A percentile compares a stretch with the other conserved stretches of the same genome.
phyloP scores from a whole-genome alignment of 2,113 vertebrate species.

The Peromyscus leucopus region DNA sequence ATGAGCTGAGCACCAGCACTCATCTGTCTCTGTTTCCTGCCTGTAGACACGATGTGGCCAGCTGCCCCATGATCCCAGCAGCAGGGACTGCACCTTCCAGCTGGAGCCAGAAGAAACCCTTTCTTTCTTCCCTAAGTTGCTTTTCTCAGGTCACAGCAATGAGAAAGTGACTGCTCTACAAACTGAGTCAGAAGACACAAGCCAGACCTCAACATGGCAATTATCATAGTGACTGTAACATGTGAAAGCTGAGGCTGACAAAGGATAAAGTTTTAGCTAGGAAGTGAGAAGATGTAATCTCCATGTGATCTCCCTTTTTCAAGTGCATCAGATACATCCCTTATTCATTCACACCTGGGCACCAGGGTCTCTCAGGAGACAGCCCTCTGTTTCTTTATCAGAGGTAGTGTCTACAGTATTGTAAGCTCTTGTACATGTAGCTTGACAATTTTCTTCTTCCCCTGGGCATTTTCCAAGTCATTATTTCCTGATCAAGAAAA shows the following conservation, averaged over 20 bases:
- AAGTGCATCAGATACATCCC: too few relatives aligned
- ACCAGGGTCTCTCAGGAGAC: background rate
- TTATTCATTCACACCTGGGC: background rate
- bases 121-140: background rate
- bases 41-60: too few relatives aligned
- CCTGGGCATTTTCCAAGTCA: slow-evolving; percentile 62
- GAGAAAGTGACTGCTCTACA: background rate
- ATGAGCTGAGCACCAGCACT: background rate
- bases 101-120: background rate
- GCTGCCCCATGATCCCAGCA: too few relatives aligned
- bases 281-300: background rate
- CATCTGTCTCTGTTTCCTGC: background rate
- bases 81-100: background rate
- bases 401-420: background rate
- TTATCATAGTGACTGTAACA: background rate
- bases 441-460: slow-evolving; percentile 38
- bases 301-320: background rate
- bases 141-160: background rate
- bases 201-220: background rate
- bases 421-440: slow-evolving; percentile 28
- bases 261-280: background rate
- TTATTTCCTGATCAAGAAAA: slow-evolving; percentile 21
- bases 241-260: background rate
- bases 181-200: background rate
- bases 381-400: background rate